Percentiles rank a stretch among this genome's conserved stretches.
phyloP scores from a whole-genome alignment of 2,113 vertebrate genomes.

The Aythya baeri region DNA sequence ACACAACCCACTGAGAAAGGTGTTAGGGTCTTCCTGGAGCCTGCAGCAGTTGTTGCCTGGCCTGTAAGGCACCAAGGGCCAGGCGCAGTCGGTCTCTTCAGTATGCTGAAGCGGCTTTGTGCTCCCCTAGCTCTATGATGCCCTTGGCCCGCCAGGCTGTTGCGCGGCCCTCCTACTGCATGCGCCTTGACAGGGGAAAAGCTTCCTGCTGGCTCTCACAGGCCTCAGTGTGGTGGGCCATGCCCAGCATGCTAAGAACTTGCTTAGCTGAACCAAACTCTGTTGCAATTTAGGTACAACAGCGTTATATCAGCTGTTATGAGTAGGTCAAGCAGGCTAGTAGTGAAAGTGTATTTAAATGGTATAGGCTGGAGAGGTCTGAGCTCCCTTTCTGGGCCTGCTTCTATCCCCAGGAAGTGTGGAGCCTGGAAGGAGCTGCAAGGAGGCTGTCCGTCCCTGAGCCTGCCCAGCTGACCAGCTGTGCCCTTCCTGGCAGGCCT shows the following conservation, averaged over 20 bases:
- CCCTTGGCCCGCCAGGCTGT: not conserved
- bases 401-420: fast-evolving
- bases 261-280: not conserved
- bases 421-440: not conserved
- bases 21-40: not conserved
- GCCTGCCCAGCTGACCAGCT: not conserved
- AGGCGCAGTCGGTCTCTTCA: not conserved
- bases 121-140: not conserved
- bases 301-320: not conserved
- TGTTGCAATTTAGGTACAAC: not conserved
- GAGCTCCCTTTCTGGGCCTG: not conserved
- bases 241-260: not conserved
- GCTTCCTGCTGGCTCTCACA: not conserved
- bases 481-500: not conserved
- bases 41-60: not conserved
- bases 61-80: not conserved
- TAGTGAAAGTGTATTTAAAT: not conserved
- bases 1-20: not conserved
- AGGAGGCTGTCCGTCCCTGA: not conserved
- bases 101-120: not conserved
- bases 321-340: not conserved
- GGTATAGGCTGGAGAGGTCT: not conserved
- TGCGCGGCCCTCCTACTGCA: not conserved
- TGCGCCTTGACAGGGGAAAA: not conserved
- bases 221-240: fast-evolving